Conservation (phyloP, 92 coral and sea anemone species). For the Chrysogorgia sp. region DNA sequence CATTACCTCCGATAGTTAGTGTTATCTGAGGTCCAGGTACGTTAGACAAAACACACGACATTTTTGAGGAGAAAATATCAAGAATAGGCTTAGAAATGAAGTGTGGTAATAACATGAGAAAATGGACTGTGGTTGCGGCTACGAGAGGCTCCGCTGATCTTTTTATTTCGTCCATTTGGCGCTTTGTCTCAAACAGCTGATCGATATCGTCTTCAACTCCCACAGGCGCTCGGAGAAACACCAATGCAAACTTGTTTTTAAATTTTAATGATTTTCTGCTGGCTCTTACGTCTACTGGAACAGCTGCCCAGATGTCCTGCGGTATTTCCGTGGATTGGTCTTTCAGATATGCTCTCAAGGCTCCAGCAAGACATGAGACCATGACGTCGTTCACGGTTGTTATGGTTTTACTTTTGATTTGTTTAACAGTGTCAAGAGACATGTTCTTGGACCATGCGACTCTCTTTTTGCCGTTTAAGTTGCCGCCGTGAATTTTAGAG, state of each 20-base stretch:
- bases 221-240: constrained; percentile 84
- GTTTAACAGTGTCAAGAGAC: constrained; percentile 76
- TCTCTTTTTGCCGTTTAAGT: constrained; percentile 76
- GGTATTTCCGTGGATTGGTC: constrained; percentile 41
- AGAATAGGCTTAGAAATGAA: constrained; percentile 74
- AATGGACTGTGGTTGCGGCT: constrained; percentile 73
- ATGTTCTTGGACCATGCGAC: constrained; percentile 91
- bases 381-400: constrained; percentile 97
- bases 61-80: constrained; percentile 75
- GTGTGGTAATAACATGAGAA: constrained; percentile 81
- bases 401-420: constrained; percentile 73
- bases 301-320: constrained; percentile 93
- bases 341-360: constrained; percentile 75
- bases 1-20: constrained; percentile 80
- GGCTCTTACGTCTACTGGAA: constrained; percentile 91
- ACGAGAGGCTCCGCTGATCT: constrained; percentile 89
- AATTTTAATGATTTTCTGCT: constrained; percentile 73
- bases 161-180: constrained; percentile 92
- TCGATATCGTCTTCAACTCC: constrained; percentile 70
- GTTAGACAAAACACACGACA: constrained; percentile 93
- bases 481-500: constrained; percentile 82
- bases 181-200: constrained; percentile 78
- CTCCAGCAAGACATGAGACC: constrained; percentile 94
- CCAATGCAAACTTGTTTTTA: constrained; percentile 85
- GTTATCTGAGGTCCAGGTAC: constrained; percentile 89